These are phyloP conservation scores for Agrotis ipsilon DNA, from an alignment of 2,888 invertebrate species.

Conservation along the genomic window DNA sequence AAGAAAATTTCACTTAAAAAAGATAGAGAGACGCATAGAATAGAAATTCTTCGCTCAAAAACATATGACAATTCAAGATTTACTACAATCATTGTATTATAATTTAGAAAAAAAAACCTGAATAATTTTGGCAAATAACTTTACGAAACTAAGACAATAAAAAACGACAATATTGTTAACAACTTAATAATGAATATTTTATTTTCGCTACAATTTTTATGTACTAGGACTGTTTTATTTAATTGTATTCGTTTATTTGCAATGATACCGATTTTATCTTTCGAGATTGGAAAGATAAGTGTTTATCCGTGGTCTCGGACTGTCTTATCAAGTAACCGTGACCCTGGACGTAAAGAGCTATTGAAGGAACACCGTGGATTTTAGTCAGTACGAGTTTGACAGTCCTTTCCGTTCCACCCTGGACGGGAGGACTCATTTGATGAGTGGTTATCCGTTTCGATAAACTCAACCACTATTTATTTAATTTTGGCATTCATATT, in stretches of 20 bases:
- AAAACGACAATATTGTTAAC: too few species aligned
- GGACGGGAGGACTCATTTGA: too few species aligned
- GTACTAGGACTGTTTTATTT: too few species aligned
- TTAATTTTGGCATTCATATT: neutral
- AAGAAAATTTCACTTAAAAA: conserved; percentile 23
- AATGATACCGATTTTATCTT: neutral
- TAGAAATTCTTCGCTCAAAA: conserved; percentile 24
- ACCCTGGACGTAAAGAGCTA: too few species aligned
- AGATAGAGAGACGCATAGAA: conserved; percentile 1
- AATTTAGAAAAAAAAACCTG: conserved; percentile 14
- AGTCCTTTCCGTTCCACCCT: too few species aligned
- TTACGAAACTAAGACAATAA: too few species aligned
- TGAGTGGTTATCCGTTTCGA: neutral
- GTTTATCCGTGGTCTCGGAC: neutral
- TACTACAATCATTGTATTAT: conserved; percentile 15
- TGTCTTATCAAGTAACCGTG: too few species aligned
- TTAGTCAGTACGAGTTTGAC: too few species aligned
- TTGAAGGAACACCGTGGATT: too few species aligned
- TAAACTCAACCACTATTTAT: neutral
- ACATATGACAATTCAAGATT: conserved; percentile 40
- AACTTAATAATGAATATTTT: too few species aligned
- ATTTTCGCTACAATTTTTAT: too few species aligned
- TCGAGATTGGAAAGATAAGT: neutral
- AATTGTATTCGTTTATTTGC: neutral
- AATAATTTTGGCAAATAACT: conserved; percentile 10